Percentiles rank a stretch among this genome's conserved stretches.
phyloP scores from a whole-genome alignment of 2,888 invertebrate species.

The Drosophila kanekoi region DNA sequence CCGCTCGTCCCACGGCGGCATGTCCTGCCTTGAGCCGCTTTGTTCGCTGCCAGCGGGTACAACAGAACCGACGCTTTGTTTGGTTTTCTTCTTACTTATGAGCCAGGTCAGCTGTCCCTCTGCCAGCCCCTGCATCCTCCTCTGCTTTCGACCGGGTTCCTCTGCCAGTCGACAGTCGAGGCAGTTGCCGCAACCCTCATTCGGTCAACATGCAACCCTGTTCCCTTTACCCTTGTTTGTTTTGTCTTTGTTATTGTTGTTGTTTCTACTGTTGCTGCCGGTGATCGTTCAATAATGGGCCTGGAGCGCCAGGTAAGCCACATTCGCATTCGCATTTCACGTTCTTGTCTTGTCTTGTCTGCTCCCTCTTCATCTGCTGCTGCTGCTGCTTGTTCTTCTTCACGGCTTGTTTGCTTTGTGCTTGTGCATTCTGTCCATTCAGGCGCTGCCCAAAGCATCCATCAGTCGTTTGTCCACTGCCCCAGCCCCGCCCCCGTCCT shows the following conservation, averaged over 20 bases:
- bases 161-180: constrained; percentile 12
- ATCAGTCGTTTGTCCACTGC: constrained; percentile 35
- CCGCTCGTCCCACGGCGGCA: constrained; percentile 22
- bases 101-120: constrained; percentile 54
- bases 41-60: constrained; percentile 40
- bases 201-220: constrained; percentile 58
- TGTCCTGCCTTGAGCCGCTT: constrained; percentile 45
- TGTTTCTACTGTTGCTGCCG: constrained; percentile 18
- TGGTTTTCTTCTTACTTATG: constrained; percentile 28
- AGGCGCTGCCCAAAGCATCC: constrained; percentile 43
- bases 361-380: constrained; percentile 41
- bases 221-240: constrained; percentile 19
- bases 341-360: constrained; percentile 33
- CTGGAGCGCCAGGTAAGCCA: constrained; percentile 75
- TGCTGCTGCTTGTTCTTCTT: constrained; percentile 20
- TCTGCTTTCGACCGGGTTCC: not conserved
- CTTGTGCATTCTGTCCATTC: constrained; percentile 32
- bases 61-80: constrained; percentile 50
- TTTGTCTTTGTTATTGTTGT: constrained; percentile 24
- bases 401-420: constrained; percentile 35
- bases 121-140: not conserved
- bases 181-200: constrained; percentile 46
- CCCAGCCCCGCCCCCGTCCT: not conserved
- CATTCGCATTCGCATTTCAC: constrained; percentile 43
- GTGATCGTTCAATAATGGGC: constrained; percentile 69